These are phyloP conservation scores for Megalonaias nervosa DNA, from an alignment of 1,140 invertebrate species.

Conservation along the genomic window DNA sequence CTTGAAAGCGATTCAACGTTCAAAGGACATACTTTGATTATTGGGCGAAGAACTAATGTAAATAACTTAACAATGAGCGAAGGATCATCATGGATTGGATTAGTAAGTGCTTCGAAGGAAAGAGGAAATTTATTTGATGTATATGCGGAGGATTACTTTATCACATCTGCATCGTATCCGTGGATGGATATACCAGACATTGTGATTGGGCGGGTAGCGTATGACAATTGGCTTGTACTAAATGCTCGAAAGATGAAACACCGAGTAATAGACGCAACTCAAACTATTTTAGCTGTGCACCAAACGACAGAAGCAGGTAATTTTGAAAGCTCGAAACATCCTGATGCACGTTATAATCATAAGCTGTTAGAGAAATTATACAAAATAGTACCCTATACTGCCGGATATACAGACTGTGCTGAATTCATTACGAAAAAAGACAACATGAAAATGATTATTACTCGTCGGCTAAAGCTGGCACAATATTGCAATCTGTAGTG, in stretches of 20 bases:
- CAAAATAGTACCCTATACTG: conserved; percentile 41
- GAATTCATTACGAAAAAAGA: not conserved
- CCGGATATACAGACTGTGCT: conserved; percentile 21
- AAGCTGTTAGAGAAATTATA: conserved; percentile 25
- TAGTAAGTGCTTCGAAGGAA: conserved; percentile 27
- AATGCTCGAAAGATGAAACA: conserved; percentile 37
- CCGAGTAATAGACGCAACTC: conserved; percentile 46
- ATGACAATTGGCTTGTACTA: conserved; percentile 57
- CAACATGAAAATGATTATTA: too few relatives aligned
- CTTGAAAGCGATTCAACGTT: not conserved
- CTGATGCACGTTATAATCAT: conserved; percentile 42
- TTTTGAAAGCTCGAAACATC: conserved; percentile 40
- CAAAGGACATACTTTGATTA: conserved; percentile 30
- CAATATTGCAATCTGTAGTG: too few relatives aligned
- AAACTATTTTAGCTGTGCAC: conserved; percentile 50
- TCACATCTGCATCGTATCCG: conserved; percentile 43
- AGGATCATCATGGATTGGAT: conserved; percentile 29
- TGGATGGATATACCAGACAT: conserved; percentile 53
- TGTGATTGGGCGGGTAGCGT: conserved; percentile 50
- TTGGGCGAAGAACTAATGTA: conserved; percentile 45
- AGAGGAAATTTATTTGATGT: conserved; percentile 43
- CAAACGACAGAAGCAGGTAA: conserved; percentile 55
- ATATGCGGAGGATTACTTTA: conserved; percentile 56
- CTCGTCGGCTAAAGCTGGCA: too few relatives aligned
- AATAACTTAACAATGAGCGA: conserved; percentile 38